Evolutionary conservation across 2,888 invertebrate genomes (phyloP), one percentile per base, ranked within the genome.

Genomic region (Xestia rhomboidea): DNA sequence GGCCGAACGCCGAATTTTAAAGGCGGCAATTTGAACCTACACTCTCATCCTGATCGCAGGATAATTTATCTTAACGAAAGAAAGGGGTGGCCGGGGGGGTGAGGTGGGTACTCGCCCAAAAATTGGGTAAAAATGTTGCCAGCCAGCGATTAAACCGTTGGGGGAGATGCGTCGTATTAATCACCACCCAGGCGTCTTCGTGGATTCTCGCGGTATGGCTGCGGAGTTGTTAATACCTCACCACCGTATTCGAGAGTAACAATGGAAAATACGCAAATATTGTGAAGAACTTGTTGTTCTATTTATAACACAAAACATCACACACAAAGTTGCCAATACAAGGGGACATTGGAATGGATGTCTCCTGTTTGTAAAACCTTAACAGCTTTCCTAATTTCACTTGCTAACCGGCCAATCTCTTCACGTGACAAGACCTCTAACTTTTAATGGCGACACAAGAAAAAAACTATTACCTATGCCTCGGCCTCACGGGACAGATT

Each of bases 51-150:
- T 95, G 96, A 96, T 96, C 96, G 94, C 92, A 92, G 95, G 95
- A 96, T 96, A 96, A 96, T 96, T 96, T 96, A 96, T 96, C 96
- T 96, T 96, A 96, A 96, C 95, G 96, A 96, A 96, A 96, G 96
- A 96, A 96, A 96, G 96, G 96, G 96, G 96, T 96, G 96, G 96
- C 93, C 90, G 80, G 84, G 90, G 89, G 90, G 89, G 88, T 80
- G 91, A 90, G 92, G 91, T 88, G 89, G 89, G 87, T 86, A 89
- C 82, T 92, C 92, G 73, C 95, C 95, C 96, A 96, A 96, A 96
- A 96, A 96, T 96, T 96, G 96, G 96, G 96, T 96, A 96, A 96
- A 96, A 96, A 96, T 96, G 96, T 96, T 96, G 95, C 96, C 96
- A 95, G 96, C 96, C 90, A 96, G 93, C 96, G 96, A 96, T 96